These are phyloP conservation scores for Phrynocephalus guinanensis DNA, from an alignment of 2,797 vertebrate species.

Conservation along the genomic window DNA sequence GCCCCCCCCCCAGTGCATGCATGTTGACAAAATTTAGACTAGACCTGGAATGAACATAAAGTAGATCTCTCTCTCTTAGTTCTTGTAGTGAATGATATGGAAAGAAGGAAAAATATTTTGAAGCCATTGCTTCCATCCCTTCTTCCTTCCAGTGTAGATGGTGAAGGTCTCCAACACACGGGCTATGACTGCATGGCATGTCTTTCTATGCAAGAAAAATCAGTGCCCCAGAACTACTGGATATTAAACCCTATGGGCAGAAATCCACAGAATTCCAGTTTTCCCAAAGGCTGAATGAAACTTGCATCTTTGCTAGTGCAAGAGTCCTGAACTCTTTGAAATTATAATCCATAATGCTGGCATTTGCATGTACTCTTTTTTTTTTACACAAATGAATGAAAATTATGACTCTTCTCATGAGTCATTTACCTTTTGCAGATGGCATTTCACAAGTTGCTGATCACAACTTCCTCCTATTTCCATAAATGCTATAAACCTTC, in stretches of 20 bases:
- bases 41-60: not conserved
- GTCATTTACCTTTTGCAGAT: slow-evolving; percentile 18
- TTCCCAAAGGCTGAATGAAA: not conserved
- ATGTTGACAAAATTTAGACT: not conserved
- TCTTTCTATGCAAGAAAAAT: not conserved
- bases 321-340: not conserved
- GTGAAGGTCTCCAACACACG: not conserved
- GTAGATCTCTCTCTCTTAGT: not conserved
- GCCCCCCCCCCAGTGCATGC: no score
- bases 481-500: slow-evolving; percentile 36
- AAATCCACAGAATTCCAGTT: not conserved
- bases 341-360: not conserved
- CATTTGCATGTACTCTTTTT: not conserved
- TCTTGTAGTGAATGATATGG: not conserved
- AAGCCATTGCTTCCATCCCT: not conserved
- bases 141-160: not conserved
- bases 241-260: not conserved
- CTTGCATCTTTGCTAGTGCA: not conserved
- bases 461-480: slow-evolving; percentile 14
- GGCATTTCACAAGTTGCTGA: slow-evolving; percentile 40
- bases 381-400: slow-evolving; percentile 16
- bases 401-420: slow-evolving; percentile 24
- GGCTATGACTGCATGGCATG: not conserved
- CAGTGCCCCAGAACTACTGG: no score
- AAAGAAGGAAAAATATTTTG: not conserved